A percentile compares a stretch with the other conserved stretches of the same genome.
These are phyloP conservation scores for Copsychus sechellarum DNA, from an alignment of 2,113 vertebrate genomes.

Conservation along the genomic window DNA sequence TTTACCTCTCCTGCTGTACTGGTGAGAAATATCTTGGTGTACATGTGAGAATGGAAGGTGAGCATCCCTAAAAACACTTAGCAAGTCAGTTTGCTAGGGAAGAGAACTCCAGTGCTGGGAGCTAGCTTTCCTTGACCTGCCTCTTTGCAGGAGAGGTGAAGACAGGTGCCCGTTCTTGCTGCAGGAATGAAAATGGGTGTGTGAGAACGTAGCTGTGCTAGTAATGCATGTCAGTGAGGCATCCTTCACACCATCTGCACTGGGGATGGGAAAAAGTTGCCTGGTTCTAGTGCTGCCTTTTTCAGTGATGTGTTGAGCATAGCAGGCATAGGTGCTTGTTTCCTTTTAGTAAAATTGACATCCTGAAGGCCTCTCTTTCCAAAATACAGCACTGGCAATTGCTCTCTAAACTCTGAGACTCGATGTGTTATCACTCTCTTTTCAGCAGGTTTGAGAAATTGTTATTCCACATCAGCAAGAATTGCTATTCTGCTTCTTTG, in stretches of 20 bases:
- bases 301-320: not conserved
- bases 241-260: not conserved
- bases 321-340: not conserved
- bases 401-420: not conserved
- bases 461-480: not conserved
- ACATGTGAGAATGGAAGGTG: fast-evolving
- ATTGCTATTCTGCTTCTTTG: not conserved
- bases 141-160: not conserved
- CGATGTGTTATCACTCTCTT: not conserved
- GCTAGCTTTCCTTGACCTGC: fast-evolving
- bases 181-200: not conserved
- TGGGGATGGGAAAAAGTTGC: not conserved
- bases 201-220: not conserved
- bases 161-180: not conserved
- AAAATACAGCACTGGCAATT: not conserved
- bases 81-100: not conserved
- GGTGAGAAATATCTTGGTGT: not conserved
- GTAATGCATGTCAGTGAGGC: not conserved
- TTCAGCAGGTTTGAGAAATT: not conserved
- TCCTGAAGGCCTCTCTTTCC: not conserved
- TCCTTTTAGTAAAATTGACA: not conserved
- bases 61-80: not conserved
- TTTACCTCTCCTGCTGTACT: not conserved
- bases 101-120: not conserved
- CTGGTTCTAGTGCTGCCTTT: not conserved